These are phyloP conservation scores for Drosophila neonasuta DNA, from an alignment of 2,888 invertebrate genomes.

Conservation along the genomic window DNA sequence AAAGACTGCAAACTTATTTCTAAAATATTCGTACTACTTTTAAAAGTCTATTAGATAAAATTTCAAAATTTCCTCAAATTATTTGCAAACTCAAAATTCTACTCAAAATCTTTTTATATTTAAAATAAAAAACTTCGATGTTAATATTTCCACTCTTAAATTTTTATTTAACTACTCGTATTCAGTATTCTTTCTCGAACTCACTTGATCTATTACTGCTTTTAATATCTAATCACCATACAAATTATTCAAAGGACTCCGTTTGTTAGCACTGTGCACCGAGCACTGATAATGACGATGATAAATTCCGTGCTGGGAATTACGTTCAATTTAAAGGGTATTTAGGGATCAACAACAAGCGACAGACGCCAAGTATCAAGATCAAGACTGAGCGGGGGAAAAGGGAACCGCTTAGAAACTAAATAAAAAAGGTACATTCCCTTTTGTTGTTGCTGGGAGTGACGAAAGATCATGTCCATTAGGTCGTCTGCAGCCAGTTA, in stretches of 20 bases:
- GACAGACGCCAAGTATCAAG: slow-evolving; percentile 50
- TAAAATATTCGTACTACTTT: too few species aligned
- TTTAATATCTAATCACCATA: slow-evolving; percentile 39
- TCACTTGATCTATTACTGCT: neutral
- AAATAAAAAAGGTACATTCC: slow-evolving; percentile 50
- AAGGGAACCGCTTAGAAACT: slow-evolving; percentile 32
- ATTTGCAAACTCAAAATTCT: too few species aligned
- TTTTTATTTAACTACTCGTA: neutral
- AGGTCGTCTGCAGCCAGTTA: slow-evolving; percentile 73
- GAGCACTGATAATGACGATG: slow-evolving; percentile 55
- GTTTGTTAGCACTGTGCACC: slow-evolving; percentile 1
- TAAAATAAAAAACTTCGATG: too few species aligned
- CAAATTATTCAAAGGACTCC: slow-evolving; percentile 47
- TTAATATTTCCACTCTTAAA: too few species aligned
- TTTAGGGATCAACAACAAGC: slow-evolving; percentile 64
- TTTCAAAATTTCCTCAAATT: too few species aligned
- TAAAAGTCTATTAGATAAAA: too few species aligned
- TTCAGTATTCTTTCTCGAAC: neutral
- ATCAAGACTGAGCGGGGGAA: slow-evolving; percentile 26
- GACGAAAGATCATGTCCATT: slow-evolving; percentile 78
- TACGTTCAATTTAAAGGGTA: slow-evolving; percentile 74
- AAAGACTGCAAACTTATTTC: too few species aligned
- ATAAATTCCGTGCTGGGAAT: slow-evolving; percentile 64
- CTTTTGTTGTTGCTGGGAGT: slow-evolving; percentile 64
- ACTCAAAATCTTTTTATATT: too few species aligned